phyloP scores from a whole-genome alignment of 2,797 vertebrate species.

The Danio tinwini region DNA sequence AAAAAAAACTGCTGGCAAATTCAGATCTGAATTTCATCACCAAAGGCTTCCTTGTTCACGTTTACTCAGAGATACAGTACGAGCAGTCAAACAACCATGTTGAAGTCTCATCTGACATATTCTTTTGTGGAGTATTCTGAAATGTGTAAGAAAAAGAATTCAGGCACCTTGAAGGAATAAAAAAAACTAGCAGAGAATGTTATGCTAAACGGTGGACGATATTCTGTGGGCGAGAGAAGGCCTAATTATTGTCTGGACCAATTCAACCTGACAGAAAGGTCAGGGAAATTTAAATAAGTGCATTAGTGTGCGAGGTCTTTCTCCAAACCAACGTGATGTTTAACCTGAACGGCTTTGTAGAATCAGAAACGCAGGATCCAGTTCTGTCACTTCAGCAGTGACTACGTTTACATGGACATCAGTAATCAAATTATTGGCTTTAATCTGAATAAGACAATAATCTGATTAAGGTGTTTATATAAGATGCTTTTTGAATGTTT shows the following conservation, averaged over 20 bases:
- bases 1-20: no score
- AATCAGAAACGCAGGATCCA: constrained; percentile 19
- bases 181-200: neutral
- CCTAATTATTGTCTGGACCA: neutral
- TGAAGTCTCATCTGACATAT: neutral
- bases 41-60: no score
- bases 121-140: neutral
- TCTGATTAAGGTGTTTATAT: no score
- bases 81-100: neutral
- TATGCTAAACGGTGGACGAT: neutral
- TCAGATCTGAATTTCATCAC: no score
- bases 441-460: no score
- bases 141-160: neutral
- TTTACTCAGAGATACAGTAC: no score
- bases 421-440: no score
- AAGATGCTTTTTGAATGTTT: no score
- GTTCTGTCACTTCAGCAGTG: no score
- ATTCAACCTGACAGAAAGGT: constrained; percentile 21
- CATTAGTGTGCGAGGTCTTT: constrained; percentile 13
- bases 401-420: no score
- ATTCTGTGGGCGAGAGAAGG: neutral
- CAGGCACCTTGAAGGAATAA: neutral
- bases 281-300: neutral
- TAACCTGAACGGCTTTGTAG: neutral
- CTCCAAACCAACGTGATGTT: neutral